These are phyloP conservation scores for Ibycter americanus DNA, from an alignment of 2,797 vertebrate genomes.

Conservation along the genomic window DNA sequence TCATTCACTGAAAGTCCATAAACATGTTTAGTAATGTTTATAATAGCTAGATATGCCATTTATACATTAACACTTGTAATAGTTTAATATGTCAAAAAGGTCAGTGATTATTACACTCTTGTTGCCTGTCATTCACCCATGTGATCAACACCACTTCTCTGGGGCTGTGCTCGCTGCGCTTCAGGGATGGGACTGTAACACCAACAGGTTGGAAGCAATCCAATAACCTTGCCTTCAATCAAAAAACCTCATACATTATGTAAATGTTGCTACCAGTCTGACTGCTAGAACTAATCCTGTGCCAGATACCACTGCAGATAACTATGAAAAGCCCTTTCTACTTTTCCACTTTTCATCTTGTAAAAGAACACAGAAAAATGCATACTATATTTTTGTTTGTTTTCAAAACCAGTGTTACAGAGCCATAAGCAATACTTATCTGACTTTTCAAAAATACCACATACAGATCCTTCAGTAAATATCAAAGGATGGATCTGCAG, in stretches of 20 bases:
- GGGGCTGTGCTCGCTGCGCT: not conserved
- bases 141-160: conserved; percentile 14
- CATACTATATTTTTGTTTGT: not conserved
- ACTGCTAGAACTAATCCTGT: not conserved
- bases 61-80: not conserved
- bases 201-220: conserved; percentile 10
- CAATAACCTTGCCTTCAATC: not conserved
- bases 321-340: not conserved
- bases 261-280: not conserved
- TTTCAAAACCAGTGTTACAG: not conserved
- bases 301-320: not conserved
- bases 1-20: conserved; percentile 1
- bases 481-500: not conserved
- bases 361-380: not conserved
- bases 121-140: not conserved
- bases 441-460: not conserved
- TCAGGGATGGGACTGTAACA: conserved; percentile 6
- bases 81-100: conserved; percentile 30
- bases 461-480: not conserved
- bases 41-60: conserved; percentile 27
- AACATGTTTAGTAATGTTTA: not conserved
- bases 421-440: not conserved
- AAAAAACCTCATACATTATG: not conserved
- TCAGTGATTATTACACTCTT: conserved; percentile 20
- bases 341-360: not conserved